These are phyloP conservation scores for Euwallacea similis DNA, from an alignment of 1,140 invertebrate genomes.

Conservation along the genomic window DNA sequence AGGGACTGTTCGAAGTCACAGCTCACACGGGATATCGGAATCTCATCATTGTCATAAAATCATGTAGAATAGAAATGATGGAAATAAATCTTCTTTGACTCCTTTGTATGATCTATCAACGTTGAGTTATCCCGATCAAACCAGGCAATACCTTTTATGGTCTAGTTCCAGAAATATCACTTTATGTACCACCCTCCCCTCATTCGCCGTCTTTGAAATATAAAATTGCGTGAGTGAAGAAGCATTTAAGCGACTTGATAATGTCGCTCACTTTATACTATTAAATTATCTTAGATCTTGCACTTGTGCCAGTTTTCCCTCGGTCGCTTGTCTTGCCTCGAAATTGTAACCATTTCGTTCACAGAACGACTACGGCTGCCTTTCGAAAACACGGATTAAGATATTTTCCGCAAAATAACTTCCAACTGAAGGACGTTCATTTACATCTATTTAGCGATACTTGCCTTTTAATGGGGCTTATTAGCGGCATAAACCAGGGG, in stretches of 20 bases:
- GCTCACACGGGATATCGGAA: no score
- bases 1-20: no score
- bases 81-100: no score
- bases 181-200: no score
- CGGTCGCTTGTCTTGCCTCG: slow-evolving; percentile 16
- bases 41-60: no score
- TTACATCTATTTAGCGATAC: slow-evolving; percentile 10
- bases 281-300: slow-evolving; percentile 33
- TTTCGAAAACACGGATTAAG: slow-evolving; percentile 23
- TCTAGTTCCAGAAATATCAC: no score
- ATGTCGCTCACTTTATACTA: slow-evolving; percentile 31
- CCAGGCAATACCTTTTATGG: no score
- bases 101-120: no score
- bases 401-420: slow-evolving; percentile 27
- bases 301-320: slow-evolving; percentile 32
- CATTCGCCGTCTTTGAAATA: neutral
- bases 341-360: slow-evolving; percentile 26
- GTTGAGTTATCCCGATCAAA: no score
- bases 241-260: slow-evolving; percentile 23
- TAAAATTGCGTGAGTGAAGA: slow-evolving; percentile 4
- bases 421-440: slow-evolving; percentile 20
- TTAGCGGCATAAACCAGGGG: slow-evolving; percentile 1
- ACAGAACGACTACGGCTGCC: slow-evolving; percentile 18
- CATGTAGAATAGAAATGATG: no score
- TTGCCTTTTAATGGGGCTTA: slow-evolving; percentile 4